Base-by-base conservation (phyloP, 2,888 invertebrate species). In the Sussaba pulchella region DNA sequence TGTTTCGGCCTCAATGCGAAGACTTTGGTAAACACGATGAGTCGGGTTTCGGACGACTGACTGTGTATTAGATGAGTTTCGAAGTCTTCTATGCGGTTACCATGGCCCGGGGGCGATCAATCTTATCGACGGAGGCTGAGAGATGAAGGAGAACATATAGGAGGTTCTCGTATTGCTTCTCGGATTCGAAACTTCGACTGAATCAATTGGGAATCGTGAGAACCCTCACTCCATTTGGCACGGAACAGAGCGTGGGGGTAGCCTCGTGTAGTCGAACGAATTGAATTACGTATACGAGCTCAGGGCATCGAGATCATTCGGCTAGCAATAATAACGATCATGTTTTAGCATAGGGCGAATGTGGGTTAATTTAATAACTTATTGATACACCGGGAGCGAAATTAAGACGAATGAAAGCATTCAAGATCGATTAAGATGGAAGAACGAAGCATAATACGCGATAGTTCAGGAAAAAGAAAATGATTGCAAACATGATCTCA, bases 41-140 rank as follows among this genome's bases (percentile, higher is more conserved):
- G 24, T 9, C 31, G 47, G 24, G 26, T n/a, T n/a, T n/a, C 12
- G 2, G 39, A 61, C 12, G 17, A 14, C n/a, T 17, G 21, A 14
- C 31, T 5, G 14, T 5, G 24, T 9, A 17, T 4, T 9, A 9
- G 50, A n/a, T n/a, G 31, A 21, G 59, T 66, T 79, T 74, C 67
- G 17, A 41, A 14, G 47, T 70, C 6, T 19, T 50, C 54, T 70
- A 47, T 41, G 61, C n/a, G n/a, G n/a, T n/a, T 43, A 41, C 61
- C 63, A 21, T 50, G 45, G 61, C 39, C 64, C 57, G 67, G 52
- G 10, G 43, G 52, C 64, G 52, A 80, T 75, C 75, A 75, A 80
- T 80, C 71, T 75, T 75, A 14, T 71, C 50, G 43, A 21, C 57
- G 10, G 64, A 66, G 14, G 64, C 31, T 41, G 14, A 39, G 59